Evolutionary conservation across 2,888 invertebrate genomes (phyloP).

Genomic region (Agonopterix alstromeriana): DNA sequence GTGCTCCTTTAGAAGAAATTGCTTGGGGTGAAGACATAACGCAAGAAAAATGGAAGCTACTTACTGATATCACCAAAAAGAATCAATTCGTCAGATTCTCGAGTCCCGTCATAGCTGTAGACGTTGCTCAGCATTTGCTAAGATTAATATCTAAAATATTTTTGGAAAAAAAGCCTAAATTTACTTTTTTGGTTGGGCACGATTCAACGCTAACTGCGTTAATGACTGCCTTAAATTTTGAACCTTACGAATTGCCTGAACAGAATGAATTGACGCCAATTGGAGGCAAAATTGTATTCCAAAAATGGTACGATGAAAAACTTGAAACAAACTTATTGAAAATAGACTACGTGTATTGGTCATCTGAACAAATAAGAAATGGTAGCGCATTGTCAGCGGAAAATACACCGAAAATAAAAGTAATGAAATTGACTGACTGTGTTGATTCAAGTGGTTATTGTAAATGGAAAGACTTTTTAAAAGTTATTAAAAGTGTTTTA

Average conservation of each 20-base stretch:
- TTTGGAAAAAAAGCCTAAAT: constrained; percentile 22
- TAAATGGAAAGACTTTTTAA: constrained; percentile 34
- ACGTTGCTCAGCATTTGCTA: constrained; percentile 36
- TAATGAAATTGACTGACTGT: constrained; percentile 34
- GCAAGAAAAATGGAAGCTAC: constrained; percentile 32
- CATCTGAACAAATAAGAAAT: constrained; percentile 35
- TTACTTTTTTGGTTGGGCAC: constrained; percentile 47
- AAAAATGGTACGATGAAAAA: constrained; percentile 42
- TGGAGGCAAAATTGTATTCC: constrained; percentile 55
- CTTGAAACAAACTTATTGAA: constrained; percentile 32
- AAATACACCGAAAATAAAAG: constrained; percentile 33
- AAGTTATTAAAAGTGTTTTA: constrained; percentile 6
- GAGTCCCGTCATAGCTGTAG: constrained; percentile 27
- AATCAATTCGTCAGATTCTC: constrained; percentile 49
- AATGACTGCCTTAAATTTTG: constrained; percentile 33
- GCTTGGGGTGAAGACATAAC: constrained; percentile 48
- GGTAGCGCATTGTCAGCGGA: constrained; percentile 22
- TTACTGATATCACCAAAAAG: constrained; percentile 32
- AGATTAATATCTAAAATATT: constrained; percentile 35
- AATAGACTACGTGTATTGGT: constrained; percentile 47
- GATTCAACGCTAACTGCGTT: constrained; percentile 50
- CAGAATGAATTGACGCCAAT: constrained; percentile 50
- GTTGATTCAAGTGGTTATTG: constrained; percentile 36
- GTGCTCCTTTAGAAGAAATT: constrained; percentile 32
- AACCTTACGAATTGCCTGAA: constrained; percentile 30